phyloP scores from a whole-genome alignment of 2,888 invertebrate species.

The Gandaritis pyraliata region DNA sequence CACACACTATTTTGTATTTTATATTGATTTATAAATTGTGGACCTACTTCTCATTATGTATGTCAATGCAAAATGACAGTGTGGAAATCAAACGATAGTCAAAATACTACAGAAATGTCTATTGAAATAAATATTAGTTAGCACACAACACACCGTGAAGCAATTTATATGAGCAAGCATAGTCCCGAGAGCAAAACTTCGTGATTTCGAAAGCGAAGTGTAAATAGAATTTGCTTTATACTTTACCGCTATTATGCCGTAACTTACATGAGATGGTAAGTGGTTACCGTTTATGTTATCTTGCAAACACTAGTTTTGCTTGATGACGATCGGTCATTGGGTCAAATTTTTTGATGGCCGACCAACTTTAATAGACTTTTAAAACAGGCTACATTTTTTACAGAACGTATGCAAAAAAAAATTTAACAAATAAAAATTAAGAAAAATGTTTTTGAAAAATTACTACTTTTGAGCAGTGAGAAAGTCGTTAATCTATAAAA shows the following conservation, averaged over 20 bases:
- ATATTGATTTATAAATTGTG: background rate
- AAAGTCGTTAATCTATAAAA: too few relatives aligned
- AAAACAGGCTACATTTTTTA: too few relatives aligned
- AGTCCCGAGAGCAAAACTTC: conserved; percentile 73
- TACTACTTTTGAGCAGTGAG: too few relatives aligned
- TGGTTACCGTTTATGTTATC: conserved; percentile 35
- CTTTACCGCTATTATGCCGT: conserved; percentile 45
- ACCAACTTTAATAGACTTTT: background rate
- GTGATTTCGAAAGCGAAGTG: conserved; percentile 76
- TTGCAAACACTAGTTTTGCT: conserved; percentile 21
- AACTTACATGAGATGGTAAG: conserved; percentile 39
- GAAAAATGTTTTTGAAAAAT: too few relatives aligned
- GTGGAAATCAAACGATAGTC: conserved; percentile 28
- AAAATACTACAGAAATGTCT: conserved; percentile 28
- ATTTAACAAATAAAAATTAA: too few relatives aligned
- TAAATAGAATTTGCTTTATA: conserved; percentile 49
- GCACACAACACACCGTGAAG: conserved; percentile 46
- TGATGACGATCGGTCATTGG: conserved; percentile 15
- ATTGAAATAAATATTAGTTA: conserved; percentile 42
- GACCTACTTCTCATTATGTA: too few relatives aligned
- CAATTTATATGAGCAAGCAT: conserved; percentile 49
- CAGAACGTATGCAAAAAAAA: too few relatives aligned
- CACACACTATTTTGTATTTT: background rate
- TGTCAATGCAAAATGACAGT: background rate
- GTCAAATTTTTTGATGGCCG: conserved; percentile 8